phyloP scores from a whole-genome alignment of 2,888 invertebrate species.

The Sphaeridia pumilis region DNA sequence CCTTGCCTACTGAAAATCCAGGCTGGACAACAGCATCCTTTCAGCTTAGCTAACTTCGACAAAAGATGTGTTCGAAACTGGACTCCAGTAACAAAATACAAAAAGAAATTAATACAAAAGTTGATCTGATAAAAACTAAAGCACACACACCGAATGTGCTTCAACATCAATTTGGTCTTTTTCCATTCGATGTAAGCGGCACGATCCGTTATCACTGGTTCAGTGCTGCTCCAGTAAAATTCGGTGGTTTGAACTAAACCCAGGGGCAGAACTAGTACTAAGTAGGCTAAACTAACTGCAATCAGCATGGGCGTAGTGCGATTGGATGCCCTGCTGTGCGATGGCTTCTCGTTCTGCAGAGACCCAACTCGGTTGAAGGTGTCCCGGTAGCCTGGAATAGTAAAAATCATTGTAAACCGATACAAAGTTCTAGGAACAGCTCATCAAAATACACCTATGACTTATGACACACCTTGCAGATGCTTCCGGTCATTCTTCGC shows the following conservation, averaged over 20 bases:
- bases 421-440: not conserved
- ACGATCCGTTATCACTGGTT: not conserved
- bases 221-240: slow-evolving; percentile 40
- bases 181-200: too few relatives aligned
- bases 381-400: not conserved
- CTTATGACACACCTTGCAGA: slow-evolving; percentile 20
- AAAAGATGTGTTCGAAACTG: slow-evolving; percentile 37
- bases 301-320: slow-evolving; percentile 39
- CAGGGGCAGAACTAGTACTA: slow-evolving; percentile 39
- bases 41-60: slow-evolving; percentile 8
- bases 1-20: not conserved
- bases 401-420: not conserved
- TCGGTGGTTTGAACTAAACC: slow-evolving; percentile 40
- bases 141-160: slow-evolving; percentile 40
- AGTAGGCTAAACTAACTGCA: slow-evolving; percentile 40
- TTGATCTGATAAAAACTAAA: slow-evolving; percentile 41
- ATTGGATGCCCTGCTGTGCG: too few relatives aligned
- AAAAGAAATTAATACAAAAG: slow-evolving; percentile 40
- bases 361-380: not conserved
- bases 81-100: slow-evolving; percentile 40
- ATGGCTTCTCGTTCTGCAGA: not conserved
- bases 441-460: not conserved
- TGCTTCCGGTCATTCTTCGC: slow-evolving; percentile 18
- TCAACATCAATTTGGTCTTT: slow-evolving; percentile 39
- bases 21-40: not conserved